These are phyloP conservation scores for Diabrotica virgifera DNA, from an alignment of 1,140 invertebrate genomes.

Conservation along the genomic window DNA sequence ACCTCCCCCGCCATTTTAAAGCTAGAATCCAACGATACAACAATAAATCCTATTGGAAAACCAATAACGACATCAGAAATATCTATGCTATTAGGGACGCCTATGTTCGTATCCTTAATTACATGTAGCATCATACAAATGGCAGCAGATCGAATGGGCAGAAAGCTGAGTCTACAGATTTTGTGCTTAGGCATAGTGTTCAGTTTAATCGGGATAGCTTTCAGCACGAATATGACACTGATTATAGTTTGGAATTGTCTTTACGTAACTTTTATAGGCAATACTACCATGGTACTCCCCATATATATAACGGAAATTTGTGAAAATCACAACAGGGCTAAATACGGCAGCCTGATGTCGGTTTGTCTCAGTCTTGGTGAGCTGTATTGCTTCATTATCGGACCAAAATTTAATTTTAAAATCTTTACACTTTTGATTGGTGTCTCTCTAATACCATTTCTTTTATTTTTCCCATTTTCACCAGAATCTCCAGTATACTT, in stretches of 20 bases:
- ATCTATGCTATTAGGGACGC: background rate
- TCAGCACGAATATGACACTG: background rate
- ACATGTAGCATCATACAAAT: background rate
- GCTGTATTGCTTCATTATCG: background rate
- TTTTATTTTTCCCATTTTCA: background rate
- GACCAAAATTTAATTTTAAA: background rate
- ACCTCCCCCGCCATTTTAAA: background rate
- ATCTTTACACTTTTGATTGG: background rate
- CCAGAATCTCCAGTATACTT: background rate
- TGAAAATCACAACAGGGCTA: background rate
- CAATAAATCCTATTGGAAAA: background rate
- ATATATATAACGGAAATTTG: background rate
- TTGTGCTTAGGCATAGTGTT: background rate
- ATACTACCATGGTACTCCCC: background rate
- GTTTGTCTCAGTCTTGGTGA: background rate
- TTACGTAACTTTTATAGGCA: background rate
- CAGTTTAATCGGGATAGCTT: background rate
- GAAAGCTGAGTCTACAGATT: background rate
- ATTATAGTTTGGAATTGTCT: background rate
- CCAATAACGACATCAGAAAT: background rate
- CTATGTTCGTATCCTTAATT: background rate
- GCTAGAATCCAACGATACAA: background rate
- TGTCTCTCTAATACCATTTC: background rate
- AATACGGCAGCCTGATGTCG: background rate
- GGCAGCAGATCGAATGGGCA: background rate